Evolutionary conservation across 2,888 invertebrate genomes (phyloP), one percentile per base, ranked within the genome.

Genomic region (Cheilosia vernalis): DNA sequence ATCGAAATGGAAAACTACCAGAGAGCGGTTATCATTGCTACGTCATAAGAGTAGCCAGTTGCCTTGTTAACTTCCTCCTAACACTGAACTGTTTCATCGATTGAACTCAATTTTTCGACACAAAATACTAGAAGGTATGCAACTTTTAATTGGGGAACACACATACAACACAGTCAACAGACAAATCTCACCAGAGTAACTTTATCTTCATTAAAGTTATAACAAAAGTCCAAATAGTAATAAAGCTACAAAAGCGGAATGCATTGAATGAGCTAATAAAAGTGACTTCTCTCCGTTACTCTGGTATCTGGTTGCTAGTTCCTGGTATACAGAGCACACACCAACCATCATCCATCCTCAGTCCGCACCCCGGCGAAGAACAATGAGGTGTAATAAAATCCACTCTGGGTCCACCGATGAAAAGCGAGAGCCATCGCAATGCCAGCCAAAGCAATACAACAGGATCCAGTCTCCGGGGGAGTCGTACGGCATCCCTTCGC

Each of bases 201-300:
- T 81, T 85, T 73, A 77, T 85, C 84, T 80, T 84, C 84, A 84
- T 84, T 84, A 80, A 84, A 84, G 64, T 80, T 74, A 79, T 80
- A 80, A 80, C 76, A 85, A 85, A 81, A 81, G 81, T 81, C 81
- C 81, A 85, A 85, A 77, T 61, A 60, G 85, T 56, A 85, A 81
- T 85, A 85, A 85, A 85, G 81, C 81, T 67, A 85, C 85, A 85
- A 85, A 81, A 80, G 80, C 72, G 76, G 77, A 85, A 81, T 85
- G 85, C 85, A 85, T 73, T 85, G 76, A 85, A 85, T 85, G 81
- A 63, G 81, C 85, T 85, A 85, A 81, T 85, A 85, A 85, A 85
- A 80, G 72, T 69, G 70, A 80, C 84, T 84, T 47, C 64, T 56
- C 69, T 37, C 63, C 55, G 37, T 64, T 63, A 49, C 30, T 47